Evolutionary conservation across 2,888 invertebrate species (phyloP), one percentile per base, ranked within the genome.

Genomic region (Hemaris fuciformis): DNA sequence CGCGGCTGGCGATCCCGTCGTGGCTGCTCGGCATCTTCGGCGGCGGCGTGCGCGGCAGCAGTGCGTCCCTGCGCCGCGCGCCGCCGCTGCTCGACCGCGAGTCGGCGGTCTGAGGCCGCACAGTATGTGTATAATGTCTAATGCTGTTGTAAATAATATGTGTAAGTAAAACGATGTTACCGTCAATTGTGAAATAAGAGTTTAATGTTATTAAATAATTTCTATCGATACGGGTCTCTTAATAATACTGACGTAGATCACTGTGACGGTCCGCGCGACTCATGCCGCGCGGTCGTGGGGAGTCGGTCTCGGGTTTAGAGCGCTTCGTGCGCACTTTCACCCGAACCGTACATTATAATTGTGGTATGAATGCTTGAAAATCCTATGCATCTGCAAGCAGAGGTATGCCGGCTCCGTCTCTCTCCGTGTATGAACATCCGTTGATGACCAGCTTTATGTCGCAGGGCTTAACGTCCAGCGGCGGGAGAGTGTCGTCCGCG

Each of bases 1-100:
- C 94, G 60, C 93, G 95, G 63, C 94, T 95, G 74, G 94, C 96
- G 25, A 93, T 97, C 66, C 94, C 95, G 71, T 93, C 93, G 68
- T 97, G 96, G 96, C 87, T 97, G 75, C 94, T 95, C 48, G 96
- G 95, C 73, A 87, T 97, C 65, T 95, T 97, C 79, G 95, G 95
- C 76, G 95, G 95, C 64, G 95, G 95, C 62, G 89, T 96, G 66
- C 94, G 96, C 69, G 93, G 94, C 68, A 96, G 95, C 74, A 94
- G 92, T 66, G 78, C 86, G 10, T 88, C 88, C 57, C 77, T 91
- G 67, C 89, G 91, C 59, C 87, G 87, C 73, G 87, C 89, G 58
- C 87, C 91, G 67, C 90, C 90, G 63, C 81, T 91, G 58, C 83
- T 90, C n/a, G 93, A 93, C 78, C 80, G 83, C 67, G 93, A 93